These are phyloP conservation scores for Rousettus leschenaultii DNA, from an alignment of 2,113 vertebrate species.

Conservation along the genomic window DNA sequence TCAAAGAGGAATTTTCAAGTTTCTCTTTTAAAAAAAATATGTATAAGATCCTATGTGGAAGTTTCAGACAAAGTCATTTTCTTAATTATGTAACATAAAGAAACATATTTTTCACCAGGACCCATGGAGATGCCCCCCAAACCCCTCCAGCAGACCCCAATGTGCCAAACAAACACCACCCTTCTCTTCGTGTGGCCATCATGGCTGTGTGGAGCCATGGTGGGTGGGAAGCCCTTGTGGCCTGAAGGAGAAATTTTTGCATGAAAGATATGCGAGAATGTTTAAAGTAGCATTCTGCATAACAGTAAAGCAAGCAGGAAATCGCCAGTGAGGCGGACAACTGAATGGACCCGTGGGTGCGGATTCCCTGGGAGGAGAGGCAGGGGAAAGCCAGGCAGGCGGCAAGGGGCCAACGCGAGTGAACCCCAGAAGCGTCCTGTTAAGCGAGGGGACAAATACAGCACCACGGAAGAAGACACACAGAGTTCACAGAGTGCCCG, in stretches of 20 bases:
- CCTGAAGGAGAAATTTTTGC: not conserved
- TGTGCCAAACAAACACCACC: not conserved
- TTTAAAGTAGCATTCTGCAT: not conserved
- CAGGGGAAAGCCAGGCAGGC: not conserved
- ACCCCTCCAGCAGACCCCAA: not conserved
- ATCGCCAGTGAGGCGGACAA: not conserved
- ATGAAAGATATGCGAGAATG: not conserved
- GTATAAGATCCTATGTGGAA: not conserved
- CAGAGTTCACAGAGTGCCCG: no score
- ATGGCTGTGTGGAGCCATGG: not conserved
- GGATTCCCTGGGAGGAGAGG: not conserved
- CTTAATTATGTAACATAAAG: not conserved
- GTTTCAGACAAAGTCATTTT: not conserved
- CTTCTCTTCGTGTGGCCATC: not conserved
- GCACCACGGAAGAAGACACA: no score
- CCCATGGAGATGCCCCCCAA: not conserved
- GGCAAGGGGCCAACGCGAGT: no score
- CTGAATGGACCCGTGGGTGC: not conserved
- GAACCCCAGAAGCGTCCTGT: no score
- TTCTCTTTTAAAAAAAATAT: not conserved
- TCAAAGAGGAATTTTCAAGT: not conserved
- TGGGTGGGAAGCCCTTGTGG: rapidly evolving
- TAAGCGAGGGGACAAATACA: no score
- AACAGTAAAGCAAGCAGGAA: not conserved
- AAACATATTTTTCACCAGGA: not conserved